phyloP scores from a whole-genome alignment of 2,888 invertebrate genomes.

The Chromoteleia sp. region DNA sequence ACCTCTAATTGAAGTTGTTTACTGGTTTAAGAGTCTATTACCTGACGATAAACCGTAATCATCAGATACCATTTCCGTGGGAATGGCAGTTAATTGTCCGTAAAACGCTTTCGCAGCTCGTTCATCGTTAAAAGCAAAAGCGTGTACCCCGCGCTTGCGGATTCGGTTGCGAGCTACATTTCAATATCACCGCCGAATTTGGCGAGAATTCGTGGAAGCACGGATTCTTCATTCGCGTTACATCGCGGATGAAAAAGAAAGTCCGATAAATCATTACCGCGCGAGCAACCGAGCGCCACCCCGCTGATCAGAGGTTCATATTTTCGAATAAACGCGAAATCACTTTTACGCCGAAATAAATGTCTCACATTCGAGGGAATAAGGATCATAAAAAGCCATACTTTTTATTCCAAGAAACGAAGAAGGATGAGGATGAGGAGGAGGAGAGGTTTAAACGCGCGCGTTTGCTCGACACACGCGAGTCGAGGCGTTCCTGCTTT shows the following conservation, averaged over 20 bases:
- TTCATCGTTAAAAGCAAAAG: constrained; percentile 76
- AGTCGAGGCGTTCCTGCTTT: constrained; percentile 44
- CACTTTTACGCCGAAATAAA: constrained; percentile 8
- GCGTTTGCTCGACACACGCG: constrained; percentile 52
- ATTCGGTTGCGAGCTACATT: constrained; percentile 65
- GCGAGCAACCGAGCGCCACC: too few relatives aligned
- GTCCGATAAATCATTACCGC: constrained; percentile 51
- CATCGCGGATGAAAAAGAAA: constrained; percentile 46
- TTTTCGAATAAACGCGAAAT: constrained; percentile 22
- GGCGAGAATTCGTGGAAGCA: constrained; percentile 60
- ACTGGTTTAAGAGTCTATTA: constrained; percentile 72
- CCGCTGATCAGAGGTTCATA: constrained; percentile 35
- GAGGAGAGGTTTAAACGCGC: constrained; percentile 43
- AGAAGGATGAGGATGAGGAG: too few relatives aligned
- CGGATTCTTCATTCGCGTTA: constrained; percentile 45
- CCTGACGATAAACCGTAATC: constrained; percentile 70
- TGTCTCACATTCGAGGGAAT: too few relatives aligned
- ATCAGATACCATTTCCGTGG: constrained; percentile 75
- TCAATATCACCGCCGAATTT: constrained; percentile 71
- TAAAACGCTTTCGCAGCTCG: constrained; percentile 74
- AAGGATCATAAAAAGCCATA: constrained; percentile 3
- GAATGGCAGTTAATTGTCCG: constrained; percentile 77
- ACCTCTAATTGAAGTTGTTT: constrained; percentile 72
- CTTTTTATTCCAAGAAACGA: constrained; percentile 9
- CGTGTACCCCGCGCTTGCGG: constrained; percentile 71